Conservation (phyloP, 1,140 invertebrate genomes). For the Palaemon carinicauda region DNA sequence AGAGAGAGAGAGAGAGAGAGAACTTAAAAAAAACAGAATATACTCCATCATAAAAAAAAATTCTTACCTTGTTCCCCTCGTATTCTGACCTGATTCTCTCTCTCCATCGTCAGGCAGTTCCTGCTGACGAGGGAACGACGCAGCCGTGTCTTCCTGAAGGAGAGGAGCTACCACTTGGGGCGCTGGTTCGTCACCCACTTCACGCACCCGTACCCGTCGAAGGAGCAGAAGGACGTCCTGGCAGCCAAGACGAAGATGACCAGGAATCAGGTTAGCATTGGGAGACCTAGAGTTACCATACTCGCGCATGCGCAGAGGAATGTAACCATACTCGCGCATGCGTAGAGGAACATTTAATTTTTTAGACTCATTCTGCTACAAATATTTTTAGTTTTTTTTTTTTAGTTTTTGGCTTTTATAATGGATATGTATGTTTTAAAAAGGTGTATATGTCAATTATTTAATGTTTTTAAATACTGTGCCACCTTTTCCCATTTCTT, state of each 20-base stretch:
- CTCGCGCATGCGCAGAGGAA: not conserved
- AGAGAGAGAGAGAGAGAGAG: not conserved
- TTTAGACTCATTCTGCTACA: too few relatives aligned
- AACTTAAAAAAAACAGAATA: not conserved
- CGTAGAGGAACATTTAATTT: too few relatives aligned
- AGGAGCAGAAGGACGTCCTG: slow-evolving; percentile 57
- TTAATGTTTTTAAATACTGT: too few relatives aligned
- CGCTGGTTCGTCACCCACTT: slow-evolving; percentile 59
- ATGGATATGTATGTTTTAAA: too few relatives aligned
- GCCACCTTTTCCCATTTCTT: too few relatives aligned
- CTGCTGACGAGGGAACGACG: slow-evolving; percentile 52
- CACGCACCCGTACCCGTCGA: slow-evolving; percentile 58
- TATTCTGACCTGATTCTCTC: not conserved
- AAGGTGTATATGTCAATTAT: too few relatives aligned
- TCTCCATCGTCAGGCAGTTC: slow-evolving; percentile 49
- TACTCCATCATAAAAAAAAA: not conserved
- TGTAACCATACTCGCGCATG: not conserved
- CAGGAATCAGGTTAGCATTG: slow-evolving; percentile 52
- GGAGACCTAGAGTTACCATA: too few relatives aligned
- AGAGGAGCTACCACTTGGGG: slow-evolving; percentile 51
- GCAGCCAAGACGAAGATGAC: slow-evolving; percentile 52
- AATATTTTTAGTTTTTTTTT: too few relatives aligned
- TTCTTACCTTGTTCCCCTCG: not conserved
- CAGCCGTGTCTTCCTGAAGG: slow-evolving; percentile 54
- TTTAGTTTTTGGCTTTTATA: too few relatives aligned